phyloP scores from a whole-genome alignment of 2,113 vertebrate genomes.

The Petaurus breviceps region DNA sequence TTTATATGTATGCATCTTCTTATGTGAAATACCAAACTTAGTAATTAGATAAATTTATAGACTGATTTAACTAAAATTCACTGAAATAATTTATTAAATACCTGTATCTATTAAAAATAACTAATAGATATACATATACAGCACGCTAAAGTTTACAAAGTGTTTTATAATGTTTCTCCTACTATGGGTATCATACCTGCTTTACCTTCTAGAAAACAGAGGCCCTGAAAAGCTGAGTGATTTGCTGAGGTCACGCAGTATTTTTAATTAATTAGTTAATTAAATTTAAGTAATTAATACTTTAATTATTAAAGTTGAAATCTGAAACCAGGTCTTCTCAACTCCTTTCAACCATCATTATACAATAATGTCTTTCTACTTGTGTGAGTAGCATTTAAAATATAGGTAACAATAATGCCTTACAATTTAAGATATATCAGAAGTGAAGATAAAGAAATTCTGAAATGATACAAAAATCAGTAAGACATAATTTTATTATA shows the following conservation, averaged over 20 bases:
- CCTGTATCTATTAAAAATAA: neutral
- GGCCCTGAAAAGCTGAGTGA: neutral
- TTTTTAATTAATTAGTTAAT: too few relatives aligned
- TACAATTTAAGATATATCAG: slow-evolving; percentile 26
- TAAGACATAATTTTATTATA: slow-evolving; percentile 8
- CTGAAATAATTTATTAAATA: slow-evolving; percentile 24
- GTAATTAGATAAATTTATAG: neutral
- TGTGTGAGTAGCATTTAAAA: neutral
- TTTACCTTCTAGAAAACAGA: slow-evolving; percentile 21
- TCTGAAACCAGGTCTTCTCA: neutral
- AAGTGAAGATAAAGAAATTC: slow-evolving; percentile 28
- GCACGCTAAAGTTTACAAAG: neutral
- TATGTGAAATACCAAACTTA: slow-evolving; percentile 44
- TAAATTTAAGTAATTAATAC: too few relatives aligned
- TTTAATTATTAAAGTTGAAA: neutral
- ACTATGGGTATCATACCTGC: neutral
- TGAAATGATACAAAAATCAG: neutral
- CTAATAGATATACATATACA: too few relatives aligned
- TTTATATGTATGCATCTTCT: neutral
- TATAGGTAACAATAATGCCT: neutral
- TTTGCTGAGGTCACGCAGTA: neutral
- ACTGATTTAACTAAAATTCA: neutral
- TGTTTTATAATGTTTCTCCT: neutral
- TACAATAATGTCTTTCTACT: neutral
- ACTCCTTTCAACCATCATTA: neutral